These are phyloP conservation scores for Eupithecia centaureata DNA, from an alignment of 2,888 invertebrate genomes.

Conservation along the genomic window DNA sequence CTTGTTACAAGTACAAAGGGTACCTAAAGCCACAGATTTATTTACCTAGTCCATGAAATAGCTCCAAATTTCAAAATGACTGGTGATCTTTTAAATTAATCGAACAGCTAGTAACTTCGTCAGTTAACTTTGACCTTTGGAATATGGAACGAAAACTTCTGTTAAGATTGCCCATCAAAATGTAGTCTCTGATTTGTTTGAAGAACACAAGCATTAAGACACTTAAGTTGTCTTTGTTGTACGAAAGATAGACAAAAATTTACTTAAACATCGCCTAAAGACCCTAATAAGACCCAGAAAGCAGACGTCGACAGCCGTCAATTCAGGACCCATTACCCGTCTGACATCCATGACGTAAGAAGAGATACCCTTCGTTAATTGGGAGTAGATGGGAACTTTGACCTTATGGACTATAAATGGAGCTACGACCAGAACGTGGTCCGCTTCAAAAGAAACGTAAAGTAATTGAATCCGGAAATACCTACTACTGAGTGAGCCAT, in stretches of 20 bases:
- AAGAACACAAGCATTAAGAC: not conserved
- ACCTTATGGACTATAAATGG: conserved; percentile 14
- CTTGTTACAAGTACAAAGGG: too few species aligned
- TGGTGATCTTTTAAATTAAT: not conserved
- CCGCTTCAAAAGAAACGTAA: not conserved
- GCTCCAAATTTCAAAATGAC: not conserved
- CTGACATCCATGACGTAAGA: conserved; percentile 44
- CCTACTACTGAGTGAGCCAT: not conserved
- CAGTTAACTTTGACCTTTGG: not conserved
- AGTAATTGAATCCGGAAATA: not conserved
- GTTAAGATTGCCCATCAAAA: not conserved
- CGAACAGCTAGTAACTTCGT: not conserved
- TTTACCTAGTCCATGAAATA: too few species aligned
- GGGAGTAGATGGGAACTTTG: conserved; percentile 26
- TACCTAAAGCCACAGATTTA: too few species aligned
- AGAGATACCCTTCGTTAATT: conserved; percentile 39
- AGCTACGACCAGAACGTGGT: not conserved
- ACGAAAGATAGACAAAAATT: not conserved
- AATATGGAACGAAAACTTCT: not conserved
- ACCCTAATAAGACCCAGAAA: conserved; percentile 25
- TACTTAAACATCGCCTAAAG: conserved; percentile 7
- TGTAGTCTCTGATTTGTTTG: not conserved
- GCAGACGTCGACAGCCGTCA: conserved; percentile 52
- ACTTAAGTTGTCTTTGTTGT: not conserved
- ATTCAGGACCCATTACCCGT: conserved; percentile 44